Base-by-base conservation (phyloP, 2,888 invertebrate genomes). In the Agonum fuliginosum region DNA sequence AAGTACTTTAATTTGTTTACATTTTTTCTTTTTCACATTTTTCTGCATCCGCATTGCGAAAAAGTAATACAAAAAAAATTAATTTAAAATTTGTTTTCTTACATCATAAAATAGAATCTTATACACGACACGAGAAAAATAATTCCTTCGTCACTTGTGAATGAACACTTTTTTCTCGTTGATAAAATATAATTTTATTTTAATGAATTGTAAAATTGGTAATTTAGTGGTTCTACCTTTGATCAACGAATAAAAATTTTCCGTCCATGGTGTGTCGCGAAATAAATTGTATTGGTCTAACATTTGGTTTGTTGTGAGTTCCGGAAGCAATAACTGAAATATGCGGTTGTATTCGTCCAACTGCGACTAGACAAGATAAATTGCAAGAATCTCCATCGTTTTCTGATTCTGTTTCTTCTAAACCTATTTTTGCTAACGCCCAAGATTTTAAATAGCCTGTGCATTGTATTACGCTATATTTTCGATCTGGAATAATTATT, bases 371-470 rank as follows among this genome's bases (percentile, higher is more conserved):
- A 87, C 97, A 97, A 24, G 95, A 95, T 79, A 95, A 85, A 86
- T 92, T 95, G 84, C 93, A 91, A 1, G 89, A 87, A 75, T 92
- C 91, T 1, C 87, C 88, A 43, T 90, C 87, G 3, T 84, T 90
- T 54, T 93, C 93, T 54, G 87, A 87, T 82, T 93, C 92, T 76
- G 89, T 89, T 78, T 93, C 93, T 78, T 93, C 93, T 30, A 93
- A 88, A 0, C 91, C 91, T 65, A 93, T 89, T 86, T 95, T 96
- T 0, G 93, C 91, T 0, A 95, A 93, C 0, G 94, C 91, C 97
- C 96, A 97, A 0, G 97, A 95, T 85, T 97, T 97, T 41, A 98
- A 87, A 84, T 97, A 97, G 0, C 97, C 97, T 1, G 96, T 97
- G 84, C 96, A 97, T 84, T 97, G 97, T 70, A 97, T 94, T 3